Evolutionary conservation across 2,888 invertebrate genomes (phyloP).

Genomic region (Campoplex nolae): DNA sequence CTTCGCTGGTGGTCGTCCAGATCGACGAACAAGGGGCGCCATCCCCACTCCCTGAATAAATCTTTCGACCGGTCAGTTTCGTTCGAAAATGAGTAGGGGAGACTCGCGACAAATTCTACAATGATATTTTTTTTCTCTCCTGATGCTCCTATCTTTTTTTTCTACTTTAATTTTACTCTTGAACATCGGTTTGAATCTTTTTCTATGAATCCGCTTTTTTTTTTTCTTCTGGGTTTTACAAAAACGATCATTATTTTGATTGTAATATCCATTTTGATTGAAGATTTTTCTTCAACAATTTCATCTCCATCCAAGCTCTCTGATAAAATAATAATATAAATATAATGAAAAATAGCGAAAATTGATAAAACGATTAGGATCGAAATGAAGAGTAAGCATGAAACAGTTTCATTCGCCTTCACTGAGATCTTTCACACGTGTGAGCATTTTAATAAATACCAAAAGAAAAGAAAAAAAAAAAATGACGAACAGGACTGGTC

Average conservation of each 20-base stretch:
- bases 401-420: not conserved
- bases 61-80: constrained; percentile 21
- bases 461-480: constrained; percentile 6
- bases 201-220: not conserved
- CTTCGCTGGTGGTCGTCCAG: constrained; percentile 61
- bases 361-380: not conserved
- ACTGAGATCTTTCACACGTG: not conserved
- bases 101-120: not conserved
- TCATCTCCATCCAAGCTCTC: too few species aligned
- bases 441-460: constrained; percentile 15
- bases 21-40: constrained; percentile 26
- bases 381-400: not conserved
- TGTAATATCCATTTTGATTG: not conserved
- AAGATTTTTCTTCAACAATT: not conserved
- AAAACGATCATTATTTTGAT: not conserved
- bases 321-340: not conserved
- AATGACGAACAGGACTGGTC: constrained; percentile 41
- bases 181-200: not conserved
- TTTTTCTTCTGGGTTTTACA: not conserved
- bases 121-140: not conserved
- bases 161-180: not conserved
- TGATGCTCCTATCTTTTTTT: not conserved
- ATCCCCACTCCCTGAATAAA: constrained; percentile 56
- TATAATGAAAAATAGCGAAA: not conserved
- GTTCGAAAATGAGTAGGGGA: constrained; percentile 24